phyloP scores from a whole-genome alignment of 1,140 invertebrate species.

The Conus ventricosus region DNA sequence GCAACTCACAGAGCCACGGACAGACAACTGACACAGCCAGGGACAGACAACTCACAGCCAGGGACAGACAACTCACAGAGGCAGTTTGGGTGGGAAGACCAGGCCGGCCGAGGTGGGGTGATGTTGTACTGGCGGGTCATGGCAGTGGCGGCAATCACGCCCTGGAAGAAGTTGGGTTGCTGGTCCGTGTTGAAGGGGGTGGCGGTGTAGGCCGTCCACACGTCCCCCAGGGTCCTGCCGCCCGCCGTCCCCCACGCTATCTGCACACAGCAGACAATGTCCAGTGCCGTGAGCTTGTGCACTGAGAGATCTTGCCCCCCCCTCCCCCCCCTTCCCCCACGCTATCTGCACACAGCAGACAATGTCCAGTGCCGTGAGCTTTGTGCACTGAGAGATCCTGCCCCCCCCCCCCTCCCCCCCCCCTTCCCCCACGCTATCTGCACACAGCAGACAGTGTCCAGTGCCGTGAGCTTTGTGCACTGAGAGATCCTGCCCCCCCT shows the following conservation, averaged over 20 bases:
- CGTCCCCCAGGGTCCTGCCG: constrained; percentile 18
- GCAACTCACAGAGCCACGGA: too few species aligned
- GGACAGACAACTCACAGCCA: too few species aligned
- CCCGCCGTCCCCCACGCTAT: constrained; percentile 28
- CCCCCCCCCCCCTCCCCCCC: too few species aligned
- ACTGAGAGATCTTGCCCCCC: background rate
- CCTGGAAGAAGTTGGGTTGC: constrained; percentile 22
- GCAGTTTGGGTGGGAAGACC: background rate
- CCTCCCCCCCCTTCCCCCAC: constrained; percentile 26
- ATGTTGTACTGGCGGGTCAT: constrained; percentile 18
- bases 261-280: constrained; percentile 3
- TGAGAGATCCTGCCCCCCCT: too few species aligned
- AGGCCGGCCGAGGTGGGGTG: constrained; percentile 17
- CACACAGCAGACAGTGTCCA: too few species aligned
- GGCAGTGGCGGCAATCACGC: constrained; percentile 29
- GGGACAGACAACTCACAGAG: too few species aligned
- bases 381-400: too few species aligned
- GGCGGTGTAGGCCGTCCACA: constrained; percentile 30
- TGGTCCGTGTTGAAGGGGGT: background rate
- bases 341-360: constrained; percentile 24
- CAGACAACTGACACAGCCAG: too few species aligned
- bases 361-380: too few species aligned
- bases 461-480: too few species aligned
- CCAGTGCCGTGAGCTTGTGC: too few species aligned
- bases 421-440: too few species aligned